Conservation (phyloP, 2,797 vertebrate genomes). For the Numenius phaeopus region DNA sequence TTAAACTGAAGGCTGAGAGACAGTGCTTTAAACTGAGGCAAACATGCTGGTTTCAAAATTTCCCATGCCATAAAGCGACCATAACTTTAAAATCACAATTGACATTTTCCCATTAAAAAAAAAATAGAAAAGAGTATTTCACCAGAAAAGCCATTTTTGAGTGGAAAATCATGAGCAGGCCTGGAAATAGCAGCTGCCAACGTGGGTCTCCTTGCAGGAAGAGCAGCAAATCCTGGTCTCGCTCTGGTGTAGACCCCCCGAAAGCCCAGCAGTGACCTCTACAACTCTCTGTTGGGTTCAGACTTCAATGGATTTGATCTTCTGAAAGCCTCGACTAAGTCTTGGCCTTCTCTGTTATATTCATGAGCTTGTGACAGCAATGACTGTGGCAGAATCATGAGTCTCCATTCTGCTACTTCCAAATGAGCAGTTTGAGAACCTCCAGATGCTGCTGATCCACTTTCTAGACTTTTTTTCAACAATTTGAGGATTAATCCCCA, state of each 20-base stretch:
- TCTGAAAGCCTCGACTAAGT: background rate
- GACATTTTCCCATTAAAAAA: background rate
- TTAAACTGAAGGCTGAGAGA: background rate
- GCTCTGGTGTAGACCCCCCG: fast-evolving
- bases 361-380: background rate
- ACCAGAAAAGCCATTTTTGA: background rate
- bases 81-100: background rate
- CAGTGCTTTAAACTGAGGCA: background rate
- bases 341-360: background rate
- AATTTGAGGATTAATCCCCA: too few relatives aligned
- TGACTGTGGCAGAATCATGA: background rate
- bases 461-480: background rate
- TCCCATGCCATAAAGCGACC: background rate
- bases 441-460: background rate
- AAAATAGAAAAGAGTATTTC: background rate
- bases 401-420: background rate
- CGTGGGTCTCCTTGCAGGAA: fast-evolving
- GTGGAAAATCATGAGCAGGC: background rate
- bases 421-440: fast-evolving
- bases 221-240: background rate
- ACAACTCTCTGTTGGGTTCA: background rate
- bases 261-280: background rate
- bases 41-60: background rate
- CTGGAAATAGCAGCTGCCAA: background rate
- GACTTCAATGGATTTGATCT: background rate